Conservation (phyloP, 2,888 invertebrate species). For the Drosophila pseudotakahashii region DNA sequence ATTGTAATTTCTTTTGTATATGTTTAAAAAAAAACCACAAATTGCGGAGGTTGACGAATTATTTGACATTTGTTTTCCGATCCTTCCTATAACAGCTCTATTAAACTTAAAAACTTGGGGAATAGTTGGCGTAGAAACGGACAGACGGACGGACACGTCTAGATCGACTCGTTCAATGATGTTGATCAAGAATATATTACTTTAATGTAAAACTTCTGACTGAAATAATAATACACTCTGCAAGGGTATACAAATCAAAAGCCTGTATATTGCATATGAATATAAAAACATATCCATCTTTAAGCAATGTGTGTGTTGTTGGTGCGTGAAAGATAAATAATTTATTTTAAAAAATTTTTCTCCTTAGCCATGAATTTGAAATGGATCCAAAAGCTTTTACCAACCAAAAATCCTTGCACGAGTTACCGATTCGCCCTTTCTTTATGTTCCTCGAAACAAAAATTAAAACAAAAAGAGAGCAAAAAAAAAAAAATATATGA, state of each 20-base stretch:
- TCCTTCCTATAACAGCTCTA: too few species aligned
- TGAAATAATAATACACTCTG: too few species aligned
- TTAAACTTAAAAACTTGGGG: too few species aligned
- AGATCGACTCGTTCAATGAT: too few species aligned
- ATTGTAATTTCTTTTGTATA: too few species aligned
- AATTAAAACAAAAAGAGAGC: constrained; percentile 1
- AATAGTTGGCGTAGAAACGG: too few species aligned
- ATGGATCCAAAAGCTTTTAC: constrained; percentile 22
- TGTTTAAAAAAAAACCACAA: too few species aligned
- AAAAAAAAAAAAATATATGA: constrained; percentile 1
- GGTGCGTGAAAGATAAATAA: constrained; percentile 39
- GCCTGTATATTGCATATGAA: constrained; percentile 73
- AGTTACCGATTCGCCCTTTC: constrained; percentile 84
- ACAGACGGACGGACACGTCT: too few species aligned
- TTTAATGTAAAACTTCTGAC: too few species aligned
- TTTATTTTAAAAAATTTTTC: constrained; percentile 30
- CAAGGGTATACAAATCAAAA: background rate
- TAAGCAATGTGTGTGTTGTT: constrained; percentile 27
- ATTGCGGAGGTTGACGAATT: too few species aligned
- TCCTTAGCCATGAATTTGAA: constrained; percentile 20
- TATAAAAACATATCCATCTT: constrained; percentile 6
- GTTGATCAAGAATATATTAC: too few species aligned
- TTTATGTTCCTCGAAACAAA: constrained; percentile 54
- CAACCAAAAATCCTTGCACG: constrained; percentile 84
- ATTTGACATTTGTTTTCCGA: too few species aligned